A percentile compares a stretch with the other conserved stretches of the same genome.
Evolutionary conservation across 2,888 invertebrate genomes (phyloP).

Genomic region (Rotaria macrura): DNA sequence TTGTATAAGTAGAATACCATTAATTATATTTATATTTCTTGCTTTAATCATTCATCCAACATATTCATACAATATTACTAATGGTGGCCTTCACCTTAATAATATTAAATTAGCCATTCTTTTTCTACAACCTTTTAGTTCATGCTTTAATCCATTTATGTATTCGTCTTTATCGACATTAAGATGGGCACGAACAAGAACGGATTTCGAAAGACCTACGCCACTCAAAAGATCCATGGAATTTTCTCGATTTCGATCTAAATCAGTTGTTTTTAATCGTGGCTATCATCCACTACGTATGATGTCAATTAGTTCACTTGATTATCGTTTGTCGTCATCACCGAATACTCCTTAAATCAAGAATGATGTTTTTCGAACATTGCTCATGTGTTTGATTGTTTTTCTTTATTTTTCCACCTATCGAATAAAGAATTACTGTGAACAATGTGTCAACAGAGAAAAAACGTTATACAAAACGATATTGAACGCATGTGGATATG

Average conservation of each 20-base stretch:
- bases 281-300: not conserved
- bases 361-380: too few relatives aligned
- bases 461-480: too few relatives aligned
- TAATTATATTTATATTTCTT: not conserved
- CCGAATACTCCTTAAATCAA: not conserved
- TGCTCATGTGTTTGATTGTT: too few relatives aligned
- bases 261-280: not conserved
- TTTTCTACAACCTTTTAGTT: not conserved
- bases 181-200: not conserved
- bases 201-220: not conserved
- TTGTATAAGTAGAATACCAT: not conserved
- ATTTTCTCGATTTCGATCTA: not conserved
- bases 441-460: too few relatives aligned
- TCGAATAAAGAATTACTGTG: too few relatives aligned
- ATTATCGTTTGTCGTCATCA: not conserved
- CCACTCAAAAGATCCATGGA: not conserved
- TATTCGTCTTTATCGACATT: slow-evolving; percentile 4
- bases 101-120: not conserved
- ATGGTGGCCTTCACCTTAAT: not conserved
- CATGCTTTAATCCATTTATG: slow-evolving; percentile 22
- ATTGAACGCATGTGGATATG: too few relatives aligned
- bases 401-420: too few relatives aligned
- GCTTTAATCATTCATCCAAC: not conserved
- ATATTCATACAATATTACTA: not conserved
- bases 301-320: not conserved